Conservation (phyloP, 1,140 invertebrate genomes). For the Trichonephila clavipes region DNA sequence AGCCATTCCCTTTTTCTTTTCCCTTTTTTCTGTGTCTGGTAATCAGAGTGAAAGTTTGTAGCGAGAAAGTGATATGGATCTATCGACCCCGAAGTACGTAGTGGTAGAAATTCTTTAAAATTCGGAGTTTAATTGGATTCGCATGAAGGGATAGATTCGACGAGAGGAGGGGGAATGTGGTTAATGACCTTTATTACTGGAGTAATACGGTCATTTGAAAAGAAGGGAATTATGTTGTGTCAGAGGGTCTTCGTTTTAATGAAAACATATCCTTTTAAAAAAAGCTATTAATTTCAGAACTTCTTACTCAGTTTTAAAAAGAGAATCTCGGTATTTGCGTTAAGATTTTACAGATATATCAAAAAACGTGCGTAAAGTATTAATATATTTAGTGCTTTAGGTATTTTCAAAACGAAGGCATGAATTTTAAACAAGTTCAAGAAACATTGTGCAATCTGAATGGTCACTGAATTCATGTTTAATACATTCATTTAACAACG, state of each 20-base stretch:
- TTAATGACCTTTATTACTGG: constrained; percentile 66
- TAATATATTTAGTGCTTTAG: too few relatives aligned
- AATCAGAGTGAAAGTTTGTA: constrained; percentile 38
- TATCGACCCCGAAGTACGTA: background rate
- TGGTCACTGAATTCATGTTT: too few relatives aligned
- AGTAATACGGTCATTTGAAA: constrained; percentile 25
- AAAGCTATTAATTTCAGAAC: background rate
- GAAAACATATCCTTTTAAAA: background rate
- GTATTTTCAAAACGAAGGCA: too few relatives aligned
- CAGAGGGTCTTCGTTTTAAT: background rate
- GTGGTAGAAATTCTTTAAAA: constrained; percentile 32
- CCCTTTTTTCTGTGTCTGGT: background rate
- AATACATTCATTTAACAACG: too few relatives aligned
- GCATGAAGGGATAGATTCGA: background rate
- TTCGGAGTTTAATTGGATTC: constrained; percentile 63
- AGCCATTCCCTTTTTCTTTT: background rate
- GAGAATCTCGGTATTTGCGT: too few relatives aligned
- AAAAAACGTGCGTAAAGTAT: too few relatives aligned
- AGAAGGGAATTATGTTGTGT: background rate
- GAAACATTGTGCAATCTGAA: too few relatives aligned
- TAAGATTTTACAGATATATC: too few relatives aligned
- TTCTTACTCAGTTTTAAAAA: background rate
- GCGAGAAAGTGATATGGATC: constrained; percentile 50
- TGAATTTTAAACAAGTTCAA: too few relatives aligned
- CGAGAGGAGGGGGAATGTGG: background rate